Evolutionary conservation across 2,113 vertebrate genomes (phyloP).

Genomic region (Erythrocebus patas): DNA sequence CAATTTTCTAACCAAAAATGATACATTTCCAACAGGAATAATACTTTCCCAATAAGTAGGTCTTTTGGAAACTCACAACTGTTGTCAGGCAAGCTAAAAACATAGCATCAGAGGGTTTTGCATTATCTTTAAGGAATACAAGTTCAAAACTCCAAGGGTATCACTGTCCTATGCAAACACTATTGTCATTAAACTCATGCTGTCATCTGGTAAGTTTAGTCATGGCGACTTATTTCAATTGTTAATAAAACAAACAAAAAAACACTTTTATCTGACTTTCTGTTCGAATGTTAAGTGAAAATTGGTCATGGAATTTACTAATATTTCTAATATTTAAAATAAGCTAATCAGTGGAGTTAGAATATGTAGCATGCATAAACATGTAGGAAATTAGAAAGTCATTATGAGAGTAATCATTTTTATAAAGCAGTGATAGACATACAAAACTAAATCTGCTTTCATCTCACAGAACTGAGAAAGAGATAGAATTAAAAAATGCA

Average conservation of each 20-base stretch:
- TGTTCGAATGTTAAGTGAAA: slow-evolving; percentile 14
- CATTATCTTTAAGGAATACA: neutral
- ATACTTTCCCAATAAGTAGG: neutral
- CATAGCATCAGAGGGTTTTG: neutral
- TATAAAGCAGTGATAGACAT: neutral
- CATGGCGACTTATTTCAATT: neutral
- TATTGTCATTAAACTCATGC: neutral
- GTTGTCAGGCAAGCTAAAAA: neutral
- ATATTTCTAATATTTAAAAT: neutral
- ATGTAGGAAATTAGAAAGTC: neutral
- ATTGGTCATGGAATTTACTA: neutral
- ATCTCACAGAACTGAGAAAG: neutral
- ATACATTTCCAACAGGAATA: neutral
- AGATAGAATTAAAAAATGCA: neutral
- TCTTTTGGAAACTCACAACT: neutral
- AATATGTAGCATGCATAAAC: neutral
- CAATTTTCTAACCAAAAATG: neutral
- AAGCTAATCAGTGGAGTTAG: neutral
- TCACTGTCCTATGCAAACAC: neutral
- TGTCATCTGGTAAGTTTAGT: neutral
- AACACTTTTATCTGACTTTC: neutral
- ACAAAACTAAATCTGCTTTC: neutral
- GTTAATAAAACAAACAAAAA: neutral
- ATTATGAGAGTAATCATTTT: neutral
- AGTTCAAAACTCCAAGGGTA: neutral